Evolutionary conservation across 2,797 vertebrate species (phyloP).

Genomic region (Chrysocyon brachyurus): DNA sequence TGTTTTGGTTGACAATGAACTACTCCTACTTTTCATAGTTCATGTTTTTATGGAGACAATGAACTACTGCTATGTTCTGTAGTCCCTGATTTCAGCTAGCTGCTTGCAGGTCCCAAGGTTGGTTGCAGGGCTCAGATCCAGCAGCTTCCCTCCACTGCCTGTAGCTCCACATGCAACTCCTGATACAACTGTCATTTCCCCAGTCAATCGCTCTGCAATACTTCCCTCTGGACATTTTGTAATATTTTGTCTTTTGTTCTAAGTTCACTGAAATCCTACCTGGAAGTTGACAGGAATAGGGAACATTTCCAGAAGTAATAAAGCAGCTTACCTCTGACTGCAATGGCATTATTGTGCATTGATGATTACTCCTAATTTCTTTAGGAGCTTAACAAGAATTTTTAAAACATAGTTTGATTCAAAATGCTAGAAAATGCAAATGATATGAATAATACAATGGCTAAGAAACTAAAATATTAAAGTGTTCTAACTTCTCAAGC

Average conservation of each 20-base stretch:
- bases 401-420: slow-evolving; percentile 9
- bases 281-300: neutral
- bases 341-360: neutral
- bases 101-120: neutral
- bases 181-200: neutral
- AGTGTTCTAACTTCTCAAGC: neutral
- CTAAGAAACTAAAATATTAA: neutral
- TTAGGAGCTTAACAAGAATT: neutral
- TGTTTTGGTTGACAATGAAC: neutral
- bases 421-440: slow-evolving; percentile 19
- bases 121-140: neutral
- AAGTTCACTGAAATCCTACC: neutral
- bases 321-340: neutral
- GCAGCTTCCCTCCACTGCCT: neutral
- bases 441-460: neutral
- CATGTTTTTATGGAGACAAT: neutral
- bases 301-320: slow-evolving; percentile 35
- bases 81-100: neutral
- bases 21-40: neutral
- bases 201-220: neutral
- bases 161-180: neutral
- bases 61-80: neutral
- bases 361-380: slow-evolving; percentile 22
- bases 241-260: neutral
- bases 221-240: neutral